Percentiles rank a stretch among this genome's conserved stretches.
These are phyloP conservation scores for Phyllostomus discolor DNA, from an alignment of 2,113 vertebrate species.

Conservation along the genomic window DNA sequence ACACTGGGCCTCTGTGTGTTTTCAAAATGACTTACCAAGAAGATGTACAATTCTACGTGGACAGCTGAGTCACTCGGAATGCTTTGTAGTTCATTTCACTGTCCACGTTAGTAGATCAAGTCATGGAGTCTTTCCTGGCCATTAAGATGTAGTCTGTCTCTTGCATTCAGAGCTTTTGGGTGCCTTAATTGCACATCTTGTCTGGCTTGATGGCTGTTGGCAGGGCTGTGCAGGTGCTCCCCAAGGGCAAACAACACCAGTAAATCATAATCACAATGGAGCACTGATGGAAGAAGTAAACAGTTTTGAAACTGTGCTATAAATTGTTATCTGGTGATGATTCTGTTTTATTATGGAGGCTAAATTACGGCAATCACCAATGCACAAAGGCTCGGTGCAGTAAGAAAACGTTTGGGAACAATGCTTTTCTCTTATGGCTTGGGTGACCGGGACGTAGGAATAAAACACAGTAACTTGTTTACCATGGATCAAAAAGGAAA, in stretches of 20 bases:
- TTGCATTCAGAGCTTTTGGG: neutral
- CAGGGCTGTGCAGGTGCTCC: constrained; percentile 27
- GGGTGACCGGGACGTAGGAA: constrained; percentile 39
- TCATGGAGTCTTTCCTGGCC: neutral
- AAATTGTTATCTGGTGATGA: constrained; percentile 77
- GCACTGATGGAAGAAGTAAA: constrained; percentile 70
- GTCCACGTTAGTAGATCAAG: neutral
- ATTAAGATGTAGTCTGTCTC: constrained; percentile 1
- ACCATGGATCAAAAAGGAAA: constrained; percentile 35
- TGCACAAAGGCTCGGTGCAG: constrained; percentile 60
- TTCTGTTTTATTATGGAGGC: constrained; percentile 72
- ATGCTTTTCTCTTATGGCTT: constrained; percentile 61
- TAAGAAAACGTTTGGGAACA: constrained; percentile 68
- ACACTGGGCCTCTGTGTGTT: neutral
- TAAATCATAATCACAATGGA: constrained; percentile 72
- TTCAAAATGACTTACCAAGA: constrained; percentile 45
- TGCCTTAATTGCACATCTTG: neutral
- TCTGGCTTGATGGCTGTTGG: constrained; percentile 41
- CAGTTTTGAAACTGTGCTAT: constrained; percentile 68
- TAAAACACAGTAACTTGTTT: constrained; percentile 59
- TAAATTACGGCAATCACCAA: constrained; percentile 77
- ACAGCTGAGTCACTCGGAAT: neutral
- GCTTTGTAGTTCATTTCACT: constrained; percentile 27
- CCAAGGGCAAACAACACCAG: constrained; percentile 44
- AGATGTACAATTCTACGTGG: neutral